Conservation (phyloP, 2,888 invertebrate genomes). For the Latrodectus hesperus region DNA sequence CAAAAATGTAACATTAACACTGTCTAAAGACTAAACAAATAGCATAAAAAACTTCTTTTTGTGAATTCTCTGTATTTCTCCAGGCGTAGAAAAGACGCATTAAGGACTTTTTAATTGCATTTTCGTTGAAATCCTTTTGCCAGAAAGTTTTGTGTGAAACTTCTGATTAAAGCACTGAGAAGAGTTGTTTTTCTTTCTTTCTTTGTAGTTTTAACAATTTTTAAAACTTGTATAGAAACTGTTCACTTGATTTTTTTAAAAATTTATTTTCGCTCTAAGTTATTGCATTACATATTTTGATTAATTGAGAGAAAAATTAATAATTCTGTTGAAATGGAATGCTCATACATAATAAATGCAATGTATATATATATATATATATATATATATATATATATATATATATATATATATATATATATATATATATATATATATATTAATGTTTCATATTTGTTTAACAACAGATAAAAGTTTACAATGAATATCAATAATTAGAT, state of each 20-base stretch:
- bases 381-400: too few relatives aligned
- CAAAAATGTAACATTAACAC: constrained; percentile 35
- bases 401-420: too few relatives aligned
- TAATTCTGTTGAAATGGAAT: neutral
- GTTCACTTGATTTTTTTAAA: constrained; percentile 10
- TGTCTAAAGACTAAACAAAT: constrained; percentile 18
- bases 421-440: too few relatives aligned
- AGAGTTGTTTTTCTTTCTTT: constrained; percentile 13
- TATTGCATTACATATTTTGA: neutral
- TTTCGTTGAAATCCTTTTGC: constrained; percentile 48
- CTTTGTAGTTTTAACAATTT: constrained; percentile 8
- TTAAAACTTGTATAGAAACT: constrained; percentile 11
- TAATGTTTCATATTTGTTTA: too few relatives aligned
- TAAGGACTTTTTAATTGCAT: constrained; percentile 62
- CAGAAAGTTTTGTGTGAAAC: constrained; percentile 37
- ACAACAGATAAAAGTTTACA: too few relatives aligned
- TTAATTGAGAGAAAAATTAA: constrained; percentile 31
- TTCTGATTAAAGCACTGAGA: constrained; percentile 54
- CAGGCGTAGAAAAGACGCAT: constrained; percentile 30
- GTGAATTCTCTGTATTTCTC: constrained; percentile 10
- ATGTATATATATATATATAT: neutral
- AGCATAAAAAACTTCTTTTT: constrained; percentile 16
- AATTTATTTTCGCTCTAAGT: constrained; percentile 13
- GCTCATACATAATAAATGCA: neutral
- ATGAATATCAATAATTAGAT: too few relatives aligned